Percentiles rank a stretch among this genome's conserved stretches.
phyloP scores from a whole-genome alignment of 1,140 invertebrate genomes.

The Musca vetustissima region DNA sequence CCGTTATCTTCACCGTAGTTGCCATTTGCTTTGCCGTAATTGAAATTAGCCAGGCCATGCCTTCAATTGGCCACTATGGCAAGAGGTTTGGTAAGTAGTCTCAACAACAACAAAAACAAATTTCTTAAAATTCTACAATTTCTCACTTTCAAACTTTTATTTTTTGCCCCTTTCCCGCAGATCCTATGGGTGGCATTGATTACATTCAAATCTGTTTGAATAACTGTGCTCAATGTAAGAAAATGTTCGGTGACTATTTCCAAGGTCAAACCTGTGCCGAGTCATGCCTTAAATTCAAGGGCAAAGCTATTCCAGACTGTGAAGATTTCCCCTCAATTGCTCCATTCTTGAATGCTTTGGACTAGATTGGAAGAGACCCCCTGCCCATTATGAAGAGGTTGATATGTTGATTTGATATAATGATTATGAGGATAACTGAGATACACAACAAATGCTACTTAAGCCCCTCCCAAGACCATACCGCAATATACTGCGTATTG shows the following conservation, averaged over 20 bases:
- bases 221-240: constrained; percentile 86
- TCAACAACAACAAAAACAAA: neutral
- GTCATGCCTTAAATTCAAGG: constrained; percentile 77
- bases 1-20: constrained; percentile 33
- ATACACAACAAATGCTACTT: neutral
- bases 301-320: constrained; percentile 81
- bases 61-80: constrained; percentile 44
- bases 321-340: constrained; percentile 77
- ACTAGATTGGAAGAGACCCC: constrained; percentile 29
- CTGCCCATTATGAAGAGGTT: neutral
- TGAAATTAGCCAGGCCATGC: constrained; percentile 36
- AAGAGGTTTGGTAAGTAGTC: constrained; percentile 46
- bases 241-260: constrained; percentile 83
- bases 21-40: constrained; percentile 34
- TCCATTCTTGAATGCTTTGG: constrained; percentile 70
- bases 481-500: neutral
- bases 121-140: neutral
- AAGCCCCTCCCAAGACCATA: neutral
- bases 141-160: neutral
- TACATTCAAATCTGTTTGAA: constrained; percentile 68
- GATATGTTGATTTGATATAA: constrained; percentile 15
- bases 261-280: constrained; percentile 80
- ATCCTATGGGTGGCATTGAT: constrained; percentile 50
- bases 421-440: neutral
- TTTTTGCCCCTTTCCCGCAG: constrained; percentile 26